These are phyloP conservation scores for Pseudomyrmex flavicornis DNA, from an alignment of 1,140 invertebrate genomes.

Conservation along the genomic window DNA sequence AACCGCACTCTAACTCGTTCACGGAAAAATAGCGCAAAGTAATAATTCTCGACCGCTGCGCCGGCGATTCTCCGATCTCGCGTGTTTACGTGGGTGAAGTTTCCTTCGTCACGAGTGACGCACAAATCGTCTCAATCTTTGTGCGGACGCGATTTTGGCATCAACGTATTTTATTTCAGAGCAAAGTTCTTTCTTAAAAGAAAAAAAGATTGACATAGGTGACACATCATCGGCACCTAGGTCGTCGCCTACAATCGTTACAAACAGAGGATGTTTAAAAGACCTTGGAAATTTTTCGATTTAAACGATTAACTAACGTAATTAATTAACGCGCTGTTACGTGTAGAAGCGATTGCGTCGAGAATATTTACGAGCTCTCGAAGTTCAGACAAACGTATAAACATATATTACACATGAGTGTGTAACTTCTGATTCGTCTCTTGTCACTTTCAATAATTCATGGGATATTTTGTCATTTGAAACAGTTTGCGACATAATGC, in stretches of 20 bases:
- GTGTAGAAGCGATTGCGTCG: too few species aligned
- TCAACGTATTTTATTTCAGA: slow-evolving; percentile 3
- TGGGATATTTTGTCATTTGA: slow-evolving; percentile 24
- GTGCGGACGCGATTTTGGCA: neutral
- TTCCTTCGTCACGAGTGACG: slow-evolving; percentile 34
- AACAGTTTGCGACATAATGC: slow-evolving; percentile 21
- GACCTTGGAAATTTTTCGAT: too few species aligned
- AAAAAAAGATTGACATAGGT: neutral
- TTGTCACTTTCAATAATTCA: slow-evolving; percentile 18
- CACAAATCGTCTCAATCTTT: neutral
- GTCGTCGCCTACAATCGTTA: too few species aligned
- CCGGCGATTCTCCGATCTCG: slow-evolving; percentile 9
- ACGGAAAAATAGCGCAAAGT: slow-evolving; percentile 33
- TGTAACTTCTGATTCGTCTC: neutral
- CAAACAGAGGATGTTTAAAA: too few species aligned
- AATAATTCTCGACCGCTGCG: slow-evolving; percentile 33
- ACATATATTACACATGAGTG: slow-evolving; percentile 1
- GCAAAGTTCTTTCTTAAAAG: too few species aligned
- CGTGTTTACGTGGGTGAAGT: slow-evolving; percentile 16
- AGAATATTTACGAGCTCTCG: too few species aligned
- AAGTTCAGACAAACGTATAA: too few species aligned
- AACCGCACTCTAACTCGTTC: neutral
- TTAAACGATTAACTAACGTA: too few species aligned
- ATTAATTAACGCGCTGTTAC: too few species aligned
- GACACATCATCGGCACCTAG: too few species aligned